phyloP scores from a whole-genome alignment of 2,113 vertebrate genomes.

The Elachura formosa region DNA sequence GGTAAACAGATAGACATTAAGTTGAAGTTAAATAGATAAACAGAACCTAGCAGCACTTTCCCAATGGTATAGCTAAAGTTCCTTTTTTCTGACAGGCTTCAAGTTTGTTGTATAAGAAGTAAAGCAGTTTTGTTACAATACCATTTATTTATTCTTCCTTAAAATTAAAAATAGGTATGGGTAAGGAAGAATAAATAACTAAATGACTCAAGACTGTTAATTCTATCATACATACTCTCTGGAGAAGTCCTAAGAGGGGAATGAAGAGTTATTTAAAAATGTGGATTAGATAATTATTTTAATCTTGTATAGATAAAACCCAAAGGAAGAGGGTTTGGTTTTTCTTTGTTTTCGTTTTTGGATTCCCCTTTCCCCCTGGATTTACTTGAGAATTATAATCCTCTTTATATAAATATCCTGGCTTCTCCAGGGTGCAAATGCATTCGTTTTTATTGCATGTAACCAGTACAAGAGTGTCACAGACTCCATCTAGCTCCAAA shows the following conservation, averaged over 20 bases:
- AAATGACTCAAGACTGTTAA: background rate
- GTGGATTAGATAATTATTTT: background rate
- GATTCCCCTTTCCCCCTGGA: background rate
- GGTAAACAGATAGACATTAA: too few relatives aligned
- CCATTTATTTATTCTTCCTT: background rate
- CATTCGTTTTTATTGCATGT: background rate
- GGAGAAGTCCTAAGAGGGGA: background rate
- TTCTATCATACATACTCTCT: background rate
- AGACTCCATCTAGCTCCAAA: background rate
- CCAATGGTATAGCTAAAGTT: background rate
- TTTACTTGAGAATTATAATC: background rate
- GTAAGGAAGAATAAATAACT: background rate
- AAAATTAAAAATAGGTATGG: background rate
- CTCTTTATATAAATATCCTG: background rate
- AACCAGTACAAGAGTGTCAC: background rate
- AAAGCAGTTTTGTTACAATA: background rate
- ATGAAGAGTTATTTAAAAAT: background rate
- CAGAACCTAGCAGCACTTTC: background rate
- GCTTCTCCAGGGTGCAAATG: background rate
- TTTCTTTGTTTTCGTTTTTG: background rate
- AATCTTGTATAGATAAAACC: background rate
- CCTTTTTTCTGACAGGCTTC: background rate
- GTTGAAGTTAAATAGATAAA: too few relatives aligned
- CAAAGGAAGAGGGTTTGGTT: background rate
- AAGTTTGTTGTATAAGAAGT: background rate